phyloP scores from a whole-genome alignment of 2,113 vertebrate genomes.

The Pluvialis apricaria region DNA sequence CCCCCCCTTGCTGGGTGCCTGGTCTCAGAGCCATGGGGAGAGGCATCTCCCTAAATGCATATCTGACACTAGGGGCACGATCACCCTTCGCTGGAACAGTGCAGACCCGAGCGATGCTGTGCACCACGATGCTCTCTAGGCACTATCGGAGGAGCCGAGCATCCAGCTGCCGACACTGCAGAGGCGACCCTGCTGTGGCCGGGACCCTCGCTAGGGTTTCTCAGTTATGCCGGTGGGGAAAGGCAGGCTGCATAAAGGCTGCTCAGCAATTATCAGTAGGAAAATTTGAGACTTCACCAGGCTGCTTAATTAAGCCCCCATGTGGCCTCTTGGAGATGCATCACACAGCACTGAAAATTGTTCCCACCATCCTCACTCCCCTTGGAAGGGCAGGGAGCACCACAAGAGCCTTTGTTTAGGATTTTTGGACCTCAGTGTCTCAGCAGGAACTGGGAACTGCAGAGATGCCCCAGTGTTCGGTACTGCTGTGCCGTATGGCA shows the following conservation, averaged over 20 bases:
- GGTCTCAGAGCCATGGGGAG: neutral
- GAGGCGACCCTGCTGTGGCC: neutral
- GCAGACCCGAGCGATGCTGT: fast-evolving
- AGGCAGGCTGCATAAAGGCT: neutral
- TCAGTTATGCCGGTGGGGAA: neutral
- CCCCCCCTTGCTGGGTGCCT: fast-evolving
- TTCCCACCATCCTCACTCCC: neutral
- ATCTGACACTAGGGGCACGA: neutral
- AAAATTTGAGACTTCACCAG: constrained; percentile 50
- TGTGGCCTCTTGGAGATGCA: constrained; percentile 57
- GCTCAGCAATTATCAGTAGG: constrained; percentile 51
- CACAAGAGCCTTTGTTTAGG: neutral
- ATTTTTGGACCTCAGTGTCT: neutral
- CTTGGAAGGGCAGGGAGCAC: constrained; percentile 5
- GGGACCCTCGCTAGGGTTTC: neutral
- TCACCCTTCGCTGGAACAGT: fast-evolving
- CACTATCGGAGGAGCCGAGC: fast-evolving
- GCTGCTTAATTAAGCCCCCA: constrained; percentile 68
- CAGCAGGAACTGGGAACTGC: neutral
- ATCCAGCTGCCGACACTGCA: fast-evolving
- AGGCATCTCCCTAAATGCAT: neutral
- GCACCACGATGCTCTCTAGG: neutral
- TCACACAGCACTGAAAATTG: neutral
- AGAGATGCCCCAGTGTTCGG: neutral
- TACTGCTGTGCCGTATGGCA: fast-evolving